These are phyloP conservation scores for Melieria picta DNA, from an alignment of 2,888 invertebrate species.

Conservation along the genomic window DNA sequence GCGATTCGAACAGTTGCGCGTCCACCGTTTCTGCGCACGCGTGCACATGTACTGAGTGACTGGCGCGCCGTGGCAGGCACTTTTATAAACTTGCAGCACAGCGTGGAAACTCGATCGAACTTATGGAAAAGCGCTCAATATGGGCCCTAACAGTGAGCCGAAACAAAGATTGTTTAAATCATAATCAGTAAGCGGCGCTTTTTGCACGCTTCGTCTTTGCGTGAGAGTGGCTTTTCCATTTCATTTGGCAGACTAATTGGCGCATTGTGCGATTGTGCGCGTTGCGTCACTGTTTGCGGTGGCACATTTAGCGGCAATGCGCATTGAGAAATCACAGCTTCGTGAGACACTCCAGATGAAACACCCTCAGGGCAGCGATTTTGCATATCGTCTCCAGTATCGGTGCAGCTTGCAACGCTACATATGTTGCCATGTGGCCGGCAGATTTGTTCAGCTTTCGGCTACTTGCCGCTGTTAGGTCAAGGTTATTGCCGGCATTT, in stretches of 20 bases:
- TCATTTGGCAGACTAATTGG: constrained; percentile 39
- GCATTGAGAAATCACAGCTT: no score
- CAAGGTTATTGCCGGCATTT: no score
- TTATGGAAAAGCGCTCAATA: constrained; percentile 8
- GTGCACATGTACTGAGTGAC: constrained; percentile 43
- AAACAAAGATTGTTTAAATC: neutral
- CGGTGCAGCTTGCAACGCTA: no score
- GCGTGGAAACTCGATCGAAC: constrained; percentile 18
- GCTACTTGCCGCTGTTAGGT: no score
- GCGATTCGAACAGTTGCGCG: constrained; percentile 5
- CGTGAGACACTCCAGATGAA: no score
- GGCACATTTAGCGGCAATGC: neutral
- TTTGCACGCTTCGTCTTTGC: constrained; percentile 30
- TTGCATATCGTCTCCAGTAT: no score
- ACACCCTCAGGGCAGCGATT: no score
- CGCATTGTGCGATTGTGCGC: neutral
- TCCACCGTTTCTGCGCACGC: constrained; percentile 38
- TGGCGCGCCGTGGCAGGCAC: constrained; percentile 36
- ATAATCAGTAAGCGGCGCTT: neutral
- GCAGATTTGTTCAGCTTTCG: no score
- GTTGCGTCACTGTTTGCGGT: constrained; percentile 21
- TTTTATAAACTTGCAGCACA: constrained; percentile 42
- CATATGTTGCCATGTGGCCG: no score
- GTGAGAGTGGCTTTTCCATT: constrained; percentile 45
- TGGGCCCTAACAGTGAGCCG: constrained; percentile 1